Evolutionary conservation across 2,797 vertebrate genomes (phyloP).

Genomic region (Taeniopygia guttata): DNA sequence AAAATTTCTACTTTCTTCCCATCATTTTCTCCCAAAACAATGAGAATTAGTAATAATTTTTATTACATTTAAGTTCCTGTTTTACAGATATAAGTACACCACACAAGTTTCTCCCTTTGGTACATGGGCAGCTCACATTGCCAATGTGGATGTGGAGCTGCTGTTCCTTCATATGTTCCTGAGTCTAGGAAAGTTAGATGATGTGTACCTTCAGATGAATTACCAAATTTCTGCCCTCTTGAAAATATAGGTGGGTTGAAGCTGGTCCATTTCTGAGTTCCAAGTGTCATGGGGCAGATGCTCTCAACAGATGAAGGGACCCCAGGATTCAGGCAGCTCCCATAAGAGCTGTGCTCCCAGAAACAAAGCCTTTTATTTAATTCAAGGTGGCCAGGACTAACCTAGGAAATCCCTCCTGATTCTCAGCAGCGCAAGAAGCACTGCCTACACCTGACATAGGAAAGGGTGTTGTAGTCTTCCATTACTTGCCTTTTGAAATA

Average conservation of each 20-base stretch:
- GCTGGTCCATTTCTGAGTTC: background rate
- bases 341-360: accelerated
- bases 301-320: too few relatives aligned
- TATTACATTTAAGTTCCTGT: background rate
- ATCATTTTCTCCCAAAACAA: background rate
- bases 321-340: background rate
- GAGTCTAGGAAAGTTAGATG: background rate
- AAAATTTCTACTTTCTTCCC: background rate
- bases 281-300: background rate
- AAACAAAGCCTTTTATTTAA: background rate
- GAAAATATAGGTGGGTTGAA: background rate
- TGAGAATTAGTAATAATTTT: background rate
- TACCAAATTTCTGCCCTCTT: background rate
- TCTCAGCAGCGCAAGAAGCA: accelerated
- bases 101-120: background rate
- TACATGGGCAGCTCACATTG: accelerated
- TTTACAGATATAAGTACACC: accelerated
- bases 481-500: background rate
- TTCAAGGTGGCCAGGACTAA: accelerated
- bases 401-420: accelerated
- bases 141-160: accelerated
- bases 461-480: accelerated
- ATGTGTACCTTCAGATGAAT: background rate
- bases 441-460: too few relatives aligned
- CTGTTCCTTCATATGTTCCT: accelerated